A percentile compares a stretch with the other conserved stretches of the same genome.
phyloP scores from a whole-genome alignment of 2,113 vertebrate species.

The Sterna hirundo region DNA sequence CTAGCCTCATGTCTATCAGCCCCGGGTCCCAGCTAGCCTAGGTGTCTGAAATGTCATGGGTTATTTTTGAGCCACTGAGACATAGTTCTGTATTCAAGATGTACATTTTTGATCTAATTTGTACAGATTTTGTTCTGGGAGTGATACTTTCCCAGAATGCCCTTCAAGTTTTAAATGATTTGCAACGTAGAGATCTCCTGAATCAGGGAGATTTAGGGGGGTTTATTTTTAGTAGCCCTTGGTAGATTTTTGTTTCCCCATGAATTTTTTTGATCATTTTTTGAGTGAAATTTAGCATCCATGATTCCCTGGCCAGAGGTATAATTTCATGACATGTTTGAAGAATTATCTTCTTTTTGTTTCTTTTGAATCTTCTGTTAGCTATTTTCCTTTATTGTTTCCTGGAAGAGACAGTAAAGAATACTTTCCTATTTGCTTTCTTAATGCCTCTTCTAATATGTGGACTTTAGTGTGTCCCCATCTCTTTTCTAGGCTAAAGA shows the following conservation, averaged over 20 bases:
- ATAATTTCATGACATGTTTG: not conserved
- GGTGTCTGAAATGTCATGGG: not conserved
- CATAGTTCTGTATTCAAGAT: not conserved
- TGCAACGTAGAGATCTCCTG: not conserved
- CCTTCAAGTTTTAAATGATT: not conserved
- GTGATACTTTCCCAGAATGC: not conserved
- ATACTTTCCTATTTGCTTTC: not conserved
- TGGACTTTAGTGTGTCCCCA: not conserved
- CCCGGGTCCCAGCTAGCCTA: not conserved
- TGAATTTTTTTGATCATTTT: not conserved
- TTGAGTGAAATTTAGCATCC: not conserved
- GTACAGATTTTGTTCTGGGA: not conserved
- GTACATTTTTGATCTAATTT: not conserved
- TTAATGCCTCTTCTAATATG: not conserved
- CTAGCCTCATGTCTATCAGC: not conserved
- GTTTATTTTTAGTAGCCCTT: not conserved
- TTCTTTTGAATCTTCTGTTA: not conserved
- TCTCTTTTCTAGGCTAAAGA: not conserved
- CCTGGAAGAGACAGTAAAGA: not conserved
- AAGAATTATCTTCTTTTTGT: not conserved
- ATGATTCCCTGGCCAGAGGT: not conserved
- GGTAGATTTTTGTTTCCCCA: not conserved
- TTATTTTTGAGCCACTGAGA: not conserved
- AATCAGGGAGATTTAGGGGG: not conserved
- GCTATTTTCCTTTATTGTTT: not conserved